phyloP scores from a whole-genome alignment of 2,113 vertebrate species.

The Ptychochromis oligacanthus region DNA sequence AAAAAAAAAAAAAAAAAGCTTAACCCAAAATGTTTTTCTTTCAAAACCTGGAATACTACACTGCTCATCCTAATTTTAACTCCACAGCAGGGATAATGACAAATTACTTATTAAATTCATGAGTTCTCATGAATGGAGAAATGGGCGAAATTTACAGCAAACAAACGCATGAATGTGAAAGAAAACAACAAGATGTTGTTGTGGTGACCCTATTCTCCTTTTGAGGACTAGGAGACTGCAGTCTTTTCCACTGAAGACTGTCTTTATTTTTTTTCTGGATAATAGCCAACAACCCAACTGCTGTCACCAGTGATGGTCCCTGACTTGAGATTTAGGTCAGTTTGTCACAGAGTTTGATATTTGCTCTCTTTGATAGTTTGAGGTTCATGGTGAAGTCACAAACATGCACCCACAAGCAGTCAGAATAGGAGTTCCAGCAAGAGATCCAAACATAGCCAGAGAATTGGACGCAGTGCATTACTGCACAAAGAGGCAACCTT shows the following conservation, averaged over 20 bases:
- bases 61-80: background rate
- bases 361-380: background rate
- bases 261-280: background rate
- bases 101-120: slow-evolving; percentile 5
- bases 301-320: background rate
- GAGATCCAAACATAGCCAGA: background rate
- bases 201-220: background rate
- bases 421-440: background rate
- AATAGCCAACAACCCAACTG: background rate
- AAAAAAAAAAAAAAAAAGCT: background rate
- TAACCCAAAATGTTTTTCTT: background rate
- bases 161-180: background rate
- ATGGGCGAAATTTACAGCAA: background rate
- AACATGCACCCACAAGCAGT: background rate
- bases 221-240: background rate
- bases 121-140: background rate
- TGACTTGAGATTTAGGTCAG: no score
- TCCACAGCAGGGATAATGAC: background rate
- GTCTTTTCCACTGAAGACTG: background rate
- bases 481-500: background rate
- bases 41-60: background rate
- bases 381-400: background rate
- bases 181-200: background rate
- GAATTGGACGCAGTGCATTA: background rate
- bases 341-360: background rate